phyloP scores from a whole-genome alignment of 2,888 invertebrate genomes.

The Pyrrhosoma nymphula region DNA sequence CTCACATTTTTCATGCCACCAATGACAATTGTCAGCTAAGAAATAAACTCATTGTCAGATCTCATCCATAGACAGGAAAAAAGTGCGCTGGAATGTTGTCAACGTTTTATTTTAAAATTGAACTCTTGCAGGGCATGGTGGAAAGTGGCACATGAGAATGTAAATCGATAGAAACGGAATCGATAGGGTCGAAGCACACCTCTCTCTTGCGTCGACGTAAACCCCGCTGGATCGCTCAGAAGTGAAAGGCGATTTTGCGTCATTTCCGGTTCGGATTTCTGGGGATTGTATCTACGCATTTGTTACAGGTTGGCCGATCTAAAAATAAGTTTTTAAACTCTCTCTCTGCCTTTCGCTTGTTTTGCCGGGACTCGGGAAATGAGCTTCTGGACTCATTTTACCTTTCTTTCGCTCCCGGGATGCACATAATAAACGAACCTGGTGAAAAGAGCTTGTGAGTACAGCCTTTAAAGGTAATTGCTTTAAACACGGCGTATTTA shows the following conservation, averaged over 20 bases:
- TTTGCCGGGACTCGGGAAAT: not conserved
- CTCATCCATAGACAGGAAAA: too few species aligned
- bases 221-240: not conserved
- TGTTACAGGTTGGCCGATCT: not conserved
- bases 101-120: not conserved
- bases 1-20: too few species aligned
- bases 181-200: not conserved
- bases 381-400: not conserved
- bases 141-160: not conserved
- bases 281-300: not conserved
- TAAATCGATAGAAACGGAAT: slow-evolving; percentile 1
- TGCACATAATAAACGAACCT: not conserved
- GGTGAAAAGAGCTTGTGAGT: not conserved
- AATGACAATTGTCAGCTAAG: too few species aligned
- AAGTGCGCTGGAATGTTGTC: not conserved
- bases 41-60: too few species aligned
- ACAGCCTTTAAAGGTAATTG: not conserved
- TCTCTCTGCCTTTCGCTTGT: not conserved
- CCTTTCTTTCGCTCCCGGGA: not conserved
- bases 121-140: not conserved
- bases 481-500: not conserved
- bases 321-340: not conserved
- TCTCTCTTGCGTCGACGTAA: not conserved
- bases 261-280: not conserved
- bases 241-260: not conserved